Evolutionary conservation across 2,113 vertebrate genomes (phyloP).

Genomic region (Corythornis cristatus): DNA sequence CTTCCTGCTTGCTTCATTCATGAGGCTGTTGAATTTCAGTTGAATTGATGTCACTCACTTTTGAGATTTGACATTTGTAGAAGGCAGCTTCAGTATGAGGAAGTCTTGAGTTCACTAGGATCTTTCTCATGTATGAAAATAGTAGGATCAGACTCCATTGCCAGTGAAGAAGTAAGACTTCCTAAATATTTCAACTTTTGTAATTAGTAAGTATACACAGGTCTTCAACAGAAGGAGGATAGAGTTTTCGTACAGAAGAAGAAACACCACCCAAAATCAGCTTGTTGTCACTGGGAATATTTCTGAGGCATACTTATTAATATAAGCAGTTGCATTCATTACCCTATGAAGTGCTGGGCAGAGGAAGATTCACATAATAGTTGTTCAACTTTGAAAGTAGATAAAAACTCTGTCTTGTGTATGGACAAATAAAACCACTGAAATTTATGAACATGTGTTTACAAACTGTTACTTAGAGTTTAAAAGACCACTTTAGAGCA

Average conservation of each 20-base stretch:
- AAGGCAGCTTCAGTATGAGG: neutral
- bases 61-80: neutral
- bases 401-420: neutral
- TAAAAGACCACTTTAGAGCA: neutral
- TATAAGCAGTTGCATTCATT: neutral
- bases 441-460: neutral
- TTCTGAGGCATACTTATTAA: neutral
- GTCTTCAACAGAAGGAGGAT: neutral
- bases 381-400: neutral
- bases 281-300: neutral
- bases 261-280: neutral
- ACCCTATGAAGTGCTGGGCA: neutral
- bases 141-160: neutral
- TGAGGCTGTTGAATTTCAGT: neutral
- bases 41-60: neutral
- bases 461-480: neutral
- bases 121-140: neutral
- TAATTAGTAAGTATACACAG: neutral
- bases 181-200: neutral
- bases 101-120: neutral
- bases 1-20: neutral
- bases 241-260: neutral
- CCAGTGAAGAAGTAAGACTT: neutral
- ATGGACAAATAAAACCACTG: neutral
- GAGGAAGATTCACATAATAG: neutral